A percentile compares a stretch with the other conserved stretches of the same genome.
These are phyloP conservation scores for Stenopsyche tienmushanensis DNA, from an alignment of 1,140 invertebrate genomes.

Conservation along the genomic window DNA sequence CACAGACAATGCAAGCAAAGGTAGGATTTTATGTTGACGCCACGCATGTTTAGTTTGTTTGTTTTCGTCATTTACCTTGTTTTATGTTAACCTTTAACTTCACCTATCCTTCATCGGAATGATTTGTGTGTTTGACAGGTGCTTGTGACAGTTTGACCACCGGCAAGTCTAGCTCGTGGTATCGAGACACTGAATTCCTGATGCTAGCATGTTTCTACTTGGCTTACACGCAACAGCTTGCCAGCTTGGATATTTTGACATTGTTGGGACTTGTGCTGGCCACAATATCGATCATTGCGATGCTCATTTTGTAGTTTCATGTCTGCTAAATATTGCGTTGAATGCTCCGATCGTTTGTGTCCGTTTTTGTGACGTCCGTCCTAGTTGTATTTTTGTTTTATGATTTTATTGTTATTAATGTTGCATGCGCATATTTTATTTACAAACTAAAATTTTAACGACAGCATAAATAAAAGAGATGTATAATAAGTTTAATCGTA, in stretches of 20 bases:
- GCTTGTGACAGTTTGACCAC: conserved; percentile 46
- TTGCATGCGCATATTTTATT: background rate
- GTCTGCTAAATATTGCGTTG: background rate
- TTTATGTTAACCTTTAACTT: conserved; percentile 7
- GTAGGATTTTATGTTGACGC: conserved; percentile 25
- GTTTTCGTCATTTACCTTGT: conserved; percentile 11
- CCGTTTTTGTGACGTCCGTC: background rate
- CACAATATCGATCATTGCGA: conserved; percentile 66
- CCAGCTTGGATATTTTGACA: conserved; percentile 65
- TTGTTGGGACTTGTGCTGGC: conserved; percentile 68
- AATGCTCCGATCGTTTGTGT: background rate
- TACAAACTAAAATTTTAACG: background rate
- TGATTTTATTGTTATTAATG: background rate
- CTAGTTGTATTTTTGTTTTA: background rate
- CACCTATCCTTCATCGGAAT: conserved; percentile 17
- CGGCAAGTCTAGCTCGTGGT: conserved; percentile 55
- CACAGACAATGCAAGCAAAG: conserved; percentile 35
- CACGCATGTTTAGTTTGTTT: conserved; percentile 48
- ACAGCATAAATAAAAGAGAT: too few species aligned
- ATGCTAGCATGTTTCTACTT: conserved; percentile 67
- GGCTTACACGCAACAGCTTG: conserved; percentile 64
- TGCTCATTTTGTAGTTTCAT: conserved; percentile 40
- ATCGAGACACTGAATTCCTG: conserved; percentile 57
- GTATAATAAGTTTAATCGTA: background rate
- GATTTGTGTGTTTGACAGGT: conserved; percentile 38